Percentiles rank a stretch among this genome's conserved stretches.
phyloP scores from a whole-genome alignment of 1,140 invertebrate species.

The Diabrotica virgifera region DNA sequence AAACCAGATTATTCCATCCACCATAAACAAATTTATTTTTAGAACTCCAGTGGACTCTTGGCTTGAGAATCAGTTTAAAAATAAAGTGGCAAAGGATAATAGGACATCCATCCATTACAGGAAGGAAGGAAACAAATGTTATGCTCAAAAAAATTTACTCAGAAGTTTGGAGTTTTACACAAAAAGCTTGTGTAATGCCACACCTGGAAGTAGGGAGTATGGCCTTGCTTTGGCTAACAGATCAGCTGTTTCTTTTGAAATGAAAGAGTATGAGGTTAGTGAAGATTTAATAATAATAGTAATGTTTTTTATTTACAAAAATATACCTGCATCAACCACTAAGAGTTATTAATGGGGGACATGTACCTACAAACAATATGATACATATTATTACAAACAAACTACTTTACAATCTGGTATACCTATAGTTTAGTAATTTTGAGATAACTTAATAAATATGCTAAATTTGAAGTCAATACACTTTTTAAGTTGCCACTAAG shows the following conservation, averaged over 20 bases:
- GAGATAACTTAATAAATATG: too few species aligned
- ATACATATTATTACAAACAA: too few species aligned
- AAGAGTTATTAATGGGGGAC: too few species aligned
- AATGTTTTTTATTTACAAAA: too few species aligned
- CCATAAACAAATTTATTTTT: constrained; percentile 25
- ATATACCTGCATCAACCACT: too few species aligned
- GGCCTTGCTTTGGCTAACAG: constrained; percentile 39
- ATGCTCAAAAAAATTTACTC: constrained; percentile 32
- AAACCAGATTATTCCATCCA: not conserved
- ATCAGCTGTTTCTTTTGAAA: constrained; percentile 40
- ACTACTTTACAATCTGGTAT: too few species aligned
- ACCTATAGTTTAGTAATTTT: too few species aligned
- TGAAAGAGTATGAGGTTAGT: constrained; percentile 36
- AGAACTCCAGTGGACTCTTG: constrained; percentile 36
- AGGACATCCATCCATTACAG: constrained; percentile 29
- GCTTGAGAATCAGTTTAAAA: constrained; percentile 36
- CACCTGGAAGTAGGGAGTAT: constrained; percentile 32
- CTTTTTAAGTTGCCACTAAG: too few species aligned
- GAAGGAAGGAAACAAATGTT: constrained; percentile 38
- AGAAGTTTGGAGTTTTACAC: constrained; percentile 40
- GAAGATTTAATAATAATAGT: too few species aligned
- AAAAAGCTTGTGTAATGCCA: constrained; percentile 40
- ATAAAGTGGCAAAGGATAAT: constrained; percentile 34
- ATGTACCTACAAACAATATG: too few species aligned
- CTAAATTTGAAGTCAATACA: too few species aligned